Base-by-base conservation (phyloP, 2,888 invertebrate genomes). In the Xanthia togata region DNA sequence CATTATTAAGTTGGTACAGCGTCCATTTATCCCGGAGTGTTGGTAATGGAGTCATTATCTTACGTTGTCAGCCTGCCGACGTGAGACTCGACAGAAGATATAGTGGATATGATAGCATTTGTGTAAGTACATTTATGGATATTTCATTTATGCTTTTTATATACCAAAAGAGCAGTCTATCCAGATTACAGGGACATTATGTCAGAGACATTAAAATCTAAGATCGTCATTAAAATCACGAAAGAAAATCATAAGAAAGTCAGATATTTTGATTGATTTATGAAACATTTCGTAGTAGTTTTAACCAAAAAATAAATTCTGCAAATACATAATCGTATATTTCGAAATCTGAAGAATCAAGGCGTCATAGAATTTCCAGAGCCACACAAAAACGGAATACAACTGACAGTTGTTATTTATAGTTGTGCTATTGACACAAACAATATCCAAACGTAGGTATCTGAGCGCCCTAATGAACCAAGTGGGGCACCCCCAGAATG, bases 1-100 rank as follows among this genome's bases (percentile, higher is more conserved):
- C 68, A 78, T 83, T 86, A 83, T 86, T 83, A 83, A 85, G 86
- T 83, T 83, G 73, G 67, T 62, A 86, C 44, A 35, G 23, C 82
- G 53, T 57, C 71, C 71, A 70, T 71, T 78, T 78, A 74, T 71
- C 35, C 69, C 23, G 62, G 62, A 72, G 83, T 82, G 83, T 85
- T 53, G 68, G 83, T 86, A 83, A 83, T 86, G 79, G 73, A 70
- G 47, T 41, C 78, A 83, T 86, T 78, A 72, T 64, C 60, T 73
- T 50, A 44, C 41, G 23, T 62, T 69, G 71, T 84, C 50, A 82
- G 31, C 60, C 59, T 69, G 44, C 35, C 47, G 31, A 31, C 64
- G 55, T 53, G 53, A 67, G 55, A 44, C 23, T 12, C 5, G 59
- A 17, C 65, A 70, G 35, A 44, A 67, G 17, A 55, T 69, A 59